Conservation (phyloP, 2,888 invertebrate species). For the Schizotus pectinicornis region DNA sequence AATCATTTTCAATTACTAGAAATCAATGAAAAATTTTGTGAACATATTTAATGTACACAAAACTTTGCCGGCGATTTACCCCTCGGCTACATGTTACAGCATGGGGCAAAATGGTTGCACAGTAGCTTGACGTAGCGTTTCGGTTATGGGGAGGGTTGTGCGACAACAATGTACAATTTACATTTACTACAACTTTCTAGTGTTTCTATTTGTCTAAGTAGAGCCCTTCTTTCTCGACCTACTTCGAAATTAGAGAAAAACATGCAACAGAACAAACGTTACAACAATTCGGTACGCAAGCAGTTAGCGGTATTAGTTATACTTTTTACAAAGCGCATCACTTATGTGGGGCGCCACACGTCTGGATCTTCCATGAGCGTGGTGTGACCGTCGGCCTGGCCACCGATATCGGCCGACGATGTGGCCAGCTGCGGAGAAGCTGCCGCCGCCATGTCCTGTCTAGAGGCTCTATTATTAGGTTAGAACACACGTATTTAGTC, state of each 20-base stretch:
- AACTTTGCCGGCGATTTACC: too few relatives aligned
- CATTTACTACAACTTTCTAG: too few relatives aligned
- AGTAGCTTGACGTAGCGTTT: too few relatives aligned
- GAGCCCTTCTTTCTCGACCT: too few relatives aligned
- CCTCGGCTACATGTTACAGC: too few relatives aligned
- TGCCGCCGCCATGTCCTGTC: conserved; percentile 85
- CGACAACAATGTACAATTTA: too few relatives aligned
- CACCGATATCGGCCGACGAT: conserved; percentile 59
- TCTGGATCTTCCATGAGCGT: conserved; percentile 92
- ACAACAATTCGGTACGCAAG: not conserved
- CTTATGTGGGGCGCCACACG: conserved; percentile 91
- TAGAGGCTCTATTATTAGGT: conserved; percentile 70
- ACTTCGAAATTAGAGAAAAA: not conserved
- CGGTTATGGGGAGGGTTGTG: too few relatives aligned
- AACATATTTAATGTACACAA: too few relatives aligned
- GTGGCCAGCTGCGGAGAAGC: conserved; percentile 70
- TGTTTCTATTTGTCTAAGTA: too few relatives aligned
- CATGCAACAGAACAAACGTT: conserved; percentile 17
- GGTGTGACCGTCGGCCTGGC: conserved; percentile 73
- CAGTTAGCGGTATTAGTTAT: conserved; percentile 8
- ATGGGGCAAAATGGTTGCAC: too few relatives aligned
- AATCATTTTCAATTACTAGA: too few relatives aligned
- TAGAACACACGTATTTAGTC: conserved; percentile 16
- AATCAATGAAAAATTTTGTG: too few relatives aligned
- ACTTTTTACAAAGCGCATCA: conserved; percentile 13